These are phyloP conservation scores for Rhizomys pruinosus DNA, from an alignment of 2,113 vertebrate species.

Conservation along the genomic window DNA sequence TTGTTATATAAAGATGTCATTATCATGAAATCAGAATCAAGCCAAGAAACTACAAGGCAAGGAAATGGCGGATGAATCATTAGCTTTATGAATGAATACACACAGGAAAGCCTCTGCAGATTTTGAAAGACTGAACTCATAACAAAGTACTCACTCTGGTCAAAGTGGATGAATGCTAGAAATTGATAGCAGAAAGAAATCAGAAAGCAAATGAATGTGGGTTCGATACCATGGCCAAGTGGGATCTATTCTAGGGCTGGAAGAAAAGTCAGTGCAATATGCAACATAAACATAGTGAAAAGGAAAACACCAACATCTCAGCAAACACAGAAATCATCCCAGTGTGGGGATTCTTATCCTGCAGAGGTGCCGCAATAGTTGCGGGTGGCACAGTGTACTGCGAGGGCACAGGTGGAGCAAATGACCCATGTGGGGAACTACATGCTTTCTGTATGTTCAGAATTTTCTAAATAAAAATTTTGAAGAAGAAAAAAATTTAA, in stretches of 20 bases:
- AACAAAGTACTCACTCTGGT: background rate
- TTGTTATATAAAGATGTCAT: background rate
- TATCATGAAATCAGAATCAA: background rate
- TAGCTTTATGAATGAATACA: background rate
- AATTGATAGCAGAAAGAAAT: background rate
- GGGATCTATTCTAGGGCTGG: too few species aligned
- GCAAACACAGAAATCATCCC: background rate
- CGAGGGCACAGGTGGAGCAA: background rate
- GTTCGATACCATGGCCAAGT: background rate
- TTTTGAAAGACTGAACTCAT: background rate
- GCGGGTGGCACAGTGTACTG: background rate
- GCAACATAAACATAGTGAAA: background rate
- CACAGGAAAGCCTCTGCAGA: background rate
- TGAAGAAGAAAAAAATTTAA: background rate
- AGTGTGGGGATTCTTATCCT: background rate
- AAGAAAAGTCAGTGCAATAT: background rate
- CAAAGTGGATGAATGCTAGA: background rate
- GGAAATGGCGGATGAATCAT: background rate
- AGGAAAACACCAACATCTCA: background rate
- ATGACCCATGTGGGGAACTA: too few species aligned
- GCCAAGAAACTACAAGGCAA: background rate
- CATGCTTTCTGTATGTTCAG: background rate
- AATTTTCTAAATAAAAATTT: background rate
- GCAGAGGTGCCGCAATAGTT: background rate
- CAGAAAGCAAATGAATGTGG: background rate